These are phyloP conservation scores for Spinus pinus DNA, from an alignment of 2,797 vertebrate genomes.

Conservation along the genomic window DNA sequence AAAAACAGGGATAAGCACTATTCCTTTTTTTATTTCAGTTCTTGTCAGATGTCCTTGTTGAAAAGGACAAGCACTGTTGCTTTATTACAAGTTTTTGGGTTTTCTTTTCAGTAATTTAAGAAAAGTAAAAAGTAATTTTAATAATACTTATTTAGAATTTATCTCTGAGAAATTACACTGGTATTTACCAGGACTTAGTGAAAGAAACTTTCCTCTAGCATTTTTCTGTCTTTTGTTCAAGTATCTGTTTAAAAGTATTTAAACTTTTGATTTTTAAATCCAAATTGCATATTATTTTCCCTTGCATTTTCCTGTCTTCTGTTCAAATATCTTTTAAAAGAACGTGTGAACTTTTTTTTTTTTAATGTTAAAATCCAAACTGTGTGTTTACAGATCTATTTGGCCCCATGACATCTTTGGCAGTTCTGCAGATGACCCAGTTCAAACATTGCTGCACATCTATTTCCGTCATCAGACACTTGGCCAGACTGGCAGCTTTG, in stretches of 20 bases:
- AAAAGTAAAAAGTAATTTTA: neutral
- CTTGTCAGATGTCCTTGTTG: neutral
- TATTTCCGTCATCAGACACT: slow-evolving; percentile 97
- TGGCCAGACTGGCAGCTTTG: slow-evolving; percentile 94
- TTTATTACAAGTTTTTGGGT: neutral
- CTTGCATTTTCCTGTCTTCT: neutral
- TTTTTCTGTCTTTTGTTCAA: neutral
- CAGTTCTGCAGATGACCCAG: slow-evolving; percentile 86
- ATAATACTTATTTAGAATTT: neutral
- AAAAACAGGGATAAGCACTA: neutral
- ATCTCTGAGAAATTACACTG: neutral
- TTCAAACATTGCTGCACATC: slow-evolving; percentile 94
- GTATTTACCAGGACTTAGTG: neutral
- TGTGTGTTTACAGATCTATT: slow-evolving; percentile 80
- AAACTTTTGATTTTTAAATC: neutral
- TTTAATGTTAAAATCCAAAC: neutral
- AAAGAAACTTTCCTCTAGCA: neutral
- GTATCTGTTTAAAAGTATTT: neutral
- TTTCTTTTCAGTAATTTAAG: neutral
- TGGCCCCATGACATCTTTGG: slow-evolving; percentile 99
- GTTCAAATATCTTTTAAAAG: neutral
- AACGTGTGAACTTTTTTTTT: neutral
- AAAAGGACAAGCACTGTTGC: neutral
- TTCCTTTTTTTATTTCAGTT: neutral
- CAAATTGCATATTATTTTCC: neutral